Conservation (phyloP, 2,888 invertebrate genomes). For the Cacoxenus indagator region DNA sequence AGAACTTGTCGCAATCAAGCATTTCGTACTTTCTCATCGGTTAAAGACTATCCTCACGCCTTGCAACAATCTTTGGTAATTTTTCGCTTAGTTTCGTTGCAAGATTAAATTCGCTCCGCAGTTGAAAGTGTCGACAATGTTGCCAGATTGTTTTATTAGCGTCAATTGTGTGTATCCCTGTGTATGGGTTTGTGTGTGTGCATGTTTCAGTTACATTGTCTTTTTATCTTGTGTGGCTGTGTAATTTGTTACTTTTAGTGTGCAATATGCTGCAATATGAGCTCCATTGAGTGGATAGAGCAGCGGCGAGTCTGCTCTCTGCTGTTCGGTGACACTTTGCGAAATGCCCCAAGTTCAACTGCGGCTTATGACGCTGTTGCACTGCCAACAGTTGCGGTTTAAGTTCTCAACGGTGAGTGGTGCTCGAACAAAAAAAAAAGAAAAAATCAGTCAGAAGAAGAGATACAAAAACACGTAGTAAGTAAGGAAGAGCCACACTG, state of each 20-base stretch:
- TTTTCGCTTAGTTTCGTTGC: constrained; percentile 12
- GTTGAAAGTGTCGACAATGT: constrained; percentile 14
- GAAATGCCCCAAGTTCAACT: constrained; percentile 14
- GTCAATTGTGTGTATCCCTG: background rate
- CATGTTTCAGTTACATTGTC: constrained; percentile 6
- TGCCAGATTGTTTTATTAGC: constrained; percentile 17
- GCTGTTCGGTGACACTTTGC: background rate
- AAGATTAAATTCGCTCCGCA: constrained; percentile 1
- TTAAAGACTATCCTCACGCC: background rate
- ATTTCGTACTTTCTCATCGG: background rate
- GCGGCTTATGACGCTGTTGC: background rate
- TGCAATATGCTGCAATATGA: constrained; percentile 20
- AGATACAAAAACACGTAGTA: background rate
- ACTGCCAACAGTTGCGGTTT: constrained; percentile 14
- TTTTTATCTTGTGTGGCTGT: background rate
- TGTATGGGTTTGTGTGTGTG: background rate
- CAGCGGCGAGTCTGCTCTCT: background rate
- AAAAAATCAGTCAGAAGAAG: background rate
- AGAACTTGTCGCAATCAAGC: background rate
- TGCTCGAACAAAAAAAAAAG: background rate
- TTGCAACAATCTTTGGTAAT: background rate
- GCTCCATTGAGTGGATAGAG: background rate
- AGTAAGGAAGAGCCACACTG: background rate
- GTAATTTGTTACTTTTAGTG: constrained; percentile 19
- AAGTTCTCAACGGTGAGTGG: constrained; percentile 14